These are phyloP conservation scores for Pocillopora verrucosa DNA, from an alignment of 64 coral and sea anemone species.

Conservation along the genomic window DNA sequence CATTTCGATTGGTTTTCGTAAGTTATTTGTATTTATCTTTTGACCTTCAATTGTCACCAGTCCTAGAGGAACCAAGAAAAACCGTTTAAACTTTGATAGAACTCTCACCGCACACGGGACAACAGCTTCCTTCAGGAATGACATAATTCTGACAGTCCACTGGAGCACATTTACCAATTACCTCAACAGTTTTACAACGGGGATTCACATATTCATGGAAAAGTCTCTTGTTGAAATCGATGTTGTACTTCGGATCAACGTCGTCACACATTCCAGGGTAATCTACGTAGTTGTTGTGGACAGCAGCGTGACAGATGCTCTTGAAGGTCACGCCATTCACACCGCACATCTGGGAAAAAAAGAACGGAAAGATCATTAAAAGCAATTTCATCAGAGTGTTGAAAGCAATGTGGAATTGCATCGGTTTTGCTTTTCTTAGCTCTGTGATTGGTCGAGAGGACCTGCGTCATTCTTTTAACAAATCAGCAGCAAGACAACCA, in stretches of 20 bases:
- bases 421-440: neutral
- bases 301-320: conserved; percentile 52
- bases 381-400: neutral
- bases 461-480: no score
- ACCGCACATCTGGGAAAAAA: conserved; percentile 59
- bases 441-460: no score
- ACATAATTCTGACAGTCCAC: conserved; percentile 44
- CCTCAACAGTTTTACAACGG: conserved; percentile 57
- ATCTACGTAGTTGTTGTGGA: conserved; percentile 64
- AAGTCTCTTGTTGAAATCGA: neutral
- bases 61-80: no score
- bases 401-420: neutral
- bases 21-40: no score
- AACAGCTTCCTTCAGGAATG: conserved; percentile 84
- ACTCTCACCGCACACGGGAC: conserved; percentile 73
- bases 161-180: conserved; percentile 29
- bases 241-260: conserved; percentile 28
- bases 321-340: conserved; percentile 58
- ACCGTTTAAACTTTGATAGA: neutral
- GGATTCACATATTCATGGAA: conserved; percentile 18
- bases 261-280: conserved; percentile 78
- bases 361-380: neutral
- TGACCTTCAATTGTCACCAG: no score
- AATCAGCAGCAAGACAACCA: no score
- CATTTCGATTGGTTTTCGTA: neutral